phyloP scores from a whole-genome alignment of 2,113 vertebrate genomes.

The Collichthys lucidus region DNA sequence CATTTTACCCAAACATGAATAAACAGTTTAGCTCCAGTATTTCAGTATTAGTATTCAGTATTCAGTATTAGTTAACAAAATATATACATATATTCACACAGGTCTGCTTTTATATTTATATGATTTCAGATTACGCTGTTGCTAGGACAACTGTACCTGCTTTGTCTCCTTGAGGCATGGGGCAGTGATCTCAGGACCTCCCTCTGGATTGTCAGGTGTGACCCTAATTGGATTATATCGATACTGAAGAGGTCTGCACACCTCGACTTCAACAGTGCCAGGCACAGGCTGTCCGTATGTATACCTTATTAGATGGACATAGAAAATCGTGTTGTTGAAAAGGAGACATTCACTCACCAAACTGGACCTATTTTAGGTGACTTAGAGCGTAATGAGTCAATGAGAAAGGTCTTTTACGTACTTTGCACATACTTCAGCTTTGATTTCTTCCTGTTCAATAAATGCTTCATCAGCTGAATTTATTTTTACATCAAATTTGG shows the following conservation, averaged over 20 bases:
- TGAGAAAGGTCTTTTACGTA: constrained; percentile 52
- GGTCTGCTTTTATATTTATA: background rate
- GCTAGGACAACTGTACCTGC: constrained; percentile 39
- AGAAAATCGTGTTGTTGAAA: background rate
- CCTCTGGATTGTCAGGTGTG: rapidly evolving
- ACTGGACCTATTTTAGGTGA: background rate
- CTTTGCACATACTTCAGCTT: constrained; percentile 71
- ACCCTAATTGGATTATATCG: too few species aligned
- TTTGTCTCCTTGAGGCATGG: constrained; percentile 55
- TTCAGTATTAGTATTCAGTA: too few species aligned
- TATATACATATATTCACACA: too few species aligned
- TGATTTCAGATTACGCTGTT: background rate
- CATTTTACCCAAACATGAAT: too few species aligned
- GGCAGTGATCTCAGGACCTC: rapidly evolving
- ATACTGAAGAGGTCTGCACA: constrained; percentile 47
- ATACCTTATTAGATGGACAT: constrained; percentile 65
- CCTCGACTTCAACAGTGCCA: constrained; percentile 42
- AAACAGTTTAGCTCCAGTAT: too few species aligned
- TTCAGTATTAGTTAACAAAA: too few species aligned
- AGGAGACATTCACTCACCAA: background rate
- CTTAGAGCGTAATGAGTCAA: background rate
- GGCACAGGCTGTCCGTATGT: constrained; percentile 80
- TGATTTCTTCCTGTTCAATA: constrained; percentile 49
- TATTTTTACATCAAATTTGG: constrained; percentile 76
- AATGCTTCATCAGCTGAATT: constrained; percentile 39